A percentile compares a stretch with the other conserved stretches of the same genome.
Conservation (phyloP, 92 coral and sea anemone species). For the Epizoanthus rinbou region DNA sequence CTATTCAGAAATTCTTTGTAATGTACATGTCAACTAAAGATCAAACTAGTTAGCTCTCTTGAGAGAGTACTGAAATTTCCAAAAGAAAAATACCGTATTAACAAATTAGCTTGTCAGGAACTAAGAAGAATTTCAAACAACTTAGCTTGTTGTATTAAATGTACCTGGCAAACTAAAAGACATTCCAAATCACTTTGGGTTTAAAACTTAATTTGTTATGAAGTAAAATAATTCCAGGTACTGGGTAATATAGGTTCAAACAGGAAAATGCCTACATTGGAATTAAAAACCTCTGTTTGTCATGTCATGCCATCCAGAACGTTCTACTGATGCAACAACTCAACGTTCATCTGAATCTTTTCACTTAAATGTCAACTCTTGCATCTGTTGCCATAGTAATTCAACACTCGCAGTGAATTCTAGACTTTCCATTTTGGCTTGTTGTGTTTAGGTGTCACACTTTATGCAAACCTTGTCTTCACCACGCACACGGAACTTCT, state of each 20-base stretch:
- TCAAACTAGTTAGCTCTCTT: neutral
- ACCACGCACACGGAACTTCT: constrained; percentile 80
- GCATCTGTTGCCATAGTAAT: neutral
- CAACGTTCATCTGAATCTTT: neutral
- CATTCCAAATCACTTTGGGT: neutral
- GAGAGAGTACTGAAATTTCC: neutral
- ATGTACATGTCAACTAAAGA: neutral
- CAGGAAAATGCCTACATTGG: neutral
- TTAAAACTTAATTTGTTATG: no score
- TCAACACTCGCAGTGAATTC: neutral
- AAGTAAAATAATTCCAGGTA: neutral
- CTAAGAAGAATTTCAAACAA: neutral
- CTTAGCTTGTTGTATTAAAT: neutral
- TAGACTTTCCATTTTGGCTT: neutral
- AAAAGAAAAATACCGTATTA: neutral
- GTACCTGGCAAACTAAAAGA: neutral
- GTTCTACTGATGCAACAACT: neutral
- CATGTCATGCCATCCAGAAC: neutral
- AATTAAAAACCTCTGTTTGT: neutral
- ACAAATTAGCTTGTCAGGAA: neutral
- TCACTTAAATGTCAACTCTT: neutral
- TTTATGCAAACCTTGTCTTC: constrained; percentile 81
- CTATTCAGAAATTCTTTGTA: neutral
- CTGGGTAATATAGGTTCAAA: neutral
- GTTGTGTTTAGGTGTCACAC: constrained; percentile 52